These are phyloP conservation scores for Scaptodrosophila latifasciaeformis DNA, from an alignment of 2,888 invertebrate species.

Conservation along the genomic window DNA sequence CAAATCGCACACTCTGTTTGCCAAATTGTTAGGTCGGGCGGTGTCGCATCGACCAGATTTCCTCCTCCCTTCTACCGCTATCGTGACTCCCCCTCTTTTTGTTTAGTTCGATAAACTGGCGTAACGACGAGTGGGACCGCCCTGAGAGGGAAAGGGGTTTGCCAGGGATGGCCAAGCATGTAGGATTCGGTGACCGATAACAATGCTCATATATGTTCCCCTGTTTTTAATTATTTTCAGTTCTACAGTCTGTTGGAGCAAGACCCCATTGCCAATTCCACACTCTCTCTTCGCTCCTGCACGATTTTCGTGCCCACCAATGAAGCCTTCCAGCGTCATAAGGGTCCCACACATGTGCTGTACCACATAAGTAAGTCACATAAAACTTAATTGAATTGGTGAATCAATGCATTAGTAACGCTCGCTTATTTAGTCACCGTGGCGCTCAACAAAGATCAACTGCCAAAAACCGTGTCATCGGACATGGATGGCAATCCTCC, in stretches of 20 bases:
- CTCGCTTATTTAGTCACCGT: slow-evolving; percentile 81
- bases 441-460: slow-evolving; percentile 82
- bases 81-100: slow-evolving; percentile 7
- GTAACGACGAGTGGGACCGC: not conserved
- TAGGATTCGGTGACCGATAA: no score
- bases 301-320: slow-evolving; percentile 94
- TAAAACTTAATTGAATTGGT: slow-evolving; percentile 1
- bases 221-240: slow-evolving; percentile 75
- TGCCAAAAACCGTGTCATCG: slow-evolving; percentile 79
- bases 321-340: slow-evolving; percentile 86
- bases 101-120: slow-evolving; percentile 34
- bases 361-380: slow-evolving; percentile 88
- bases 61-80: not conserved
- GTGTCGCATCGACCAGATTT: slow-evolving; percentile 7
- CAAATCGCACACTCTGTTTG: slow-evolving; percentile 37
- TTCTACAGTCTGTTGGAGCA: slow-evolving; percentile 85
- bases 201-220: no score
- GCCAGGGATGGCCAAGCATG: no score
- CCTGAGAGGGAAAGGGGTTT: no score
- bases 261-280: slow-evolving; percentile 83
- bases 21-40: slow-evolving; percentile 32
- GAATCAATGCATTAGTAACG: slow-evolving; percentile 12
- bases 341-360: slow-evolving; percentile 79
- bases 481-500: slow-evolving; percentile 90
- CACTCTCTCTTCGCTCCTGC: slow-evolving; percentile 83